Conservation (phyloP, 2,797 vertebrate species). For the Eulemur coronatus region DNA sequence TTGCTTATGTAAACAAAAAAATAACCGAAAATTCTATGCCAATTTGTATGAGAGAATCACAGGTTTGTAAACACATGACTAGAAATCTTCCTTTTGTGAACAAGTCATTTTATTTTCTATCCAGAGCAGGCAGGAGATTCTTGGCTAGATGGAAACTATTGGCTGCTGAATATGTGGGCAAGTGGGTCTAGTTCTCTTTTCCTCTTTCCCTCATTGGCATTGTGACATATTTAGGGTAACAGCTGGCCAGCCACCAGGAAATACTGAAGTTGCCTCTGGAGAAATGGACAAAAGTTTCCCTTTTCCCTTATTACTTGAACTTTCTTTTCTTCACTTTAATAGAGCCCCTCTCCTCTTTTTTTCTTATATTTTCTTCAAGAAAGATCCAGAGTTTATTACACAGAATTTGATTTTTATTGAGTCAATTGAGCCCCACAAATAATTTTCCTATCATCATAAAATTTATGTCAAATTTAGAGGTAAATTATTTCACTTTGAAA, state of each 20-base stretch:
- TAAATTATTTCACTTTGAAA: background rate
- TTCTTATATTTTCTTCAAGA: background rate
- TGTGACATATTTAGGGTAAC: background rate
- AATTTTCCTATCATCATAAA: background rate
- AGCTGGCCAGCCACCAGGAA: background rate
- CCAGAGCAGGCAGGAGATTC: background rate
- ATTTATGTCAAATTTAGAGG: background rate
- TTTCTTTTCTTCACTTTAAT: background rate
- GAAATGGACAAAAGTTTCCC: background rate
- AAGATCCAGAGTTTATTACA: background rate
- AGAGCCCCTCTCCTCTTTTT: background rate
- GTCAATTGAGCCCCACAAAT: background rate
- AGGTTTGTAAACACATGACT: background rate
- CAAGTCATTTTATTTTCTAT: background rate
- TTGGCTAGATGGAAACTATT: background rate
- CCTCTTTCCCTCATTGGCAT: background rate
- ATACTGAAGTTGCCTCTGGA: background rate
- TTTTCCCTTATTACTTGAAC: background rate
- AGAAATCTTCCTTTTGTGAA: background rate
- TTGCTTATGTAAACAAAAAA: background rate
- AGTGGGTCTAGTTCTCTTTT: background rate
- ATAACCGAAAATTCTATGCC: background rate
- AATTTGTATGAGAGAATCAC: background rate
- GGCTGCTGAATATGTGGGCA: background rate
- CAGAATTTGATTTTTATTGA: background rate